Percentiles rank a stretch among this genome's conserved stretches.
phyloP scores from a whole-genome alignment of 2,113 vertebrate genomes.

The Dicentrarchus labrax region DNA sequence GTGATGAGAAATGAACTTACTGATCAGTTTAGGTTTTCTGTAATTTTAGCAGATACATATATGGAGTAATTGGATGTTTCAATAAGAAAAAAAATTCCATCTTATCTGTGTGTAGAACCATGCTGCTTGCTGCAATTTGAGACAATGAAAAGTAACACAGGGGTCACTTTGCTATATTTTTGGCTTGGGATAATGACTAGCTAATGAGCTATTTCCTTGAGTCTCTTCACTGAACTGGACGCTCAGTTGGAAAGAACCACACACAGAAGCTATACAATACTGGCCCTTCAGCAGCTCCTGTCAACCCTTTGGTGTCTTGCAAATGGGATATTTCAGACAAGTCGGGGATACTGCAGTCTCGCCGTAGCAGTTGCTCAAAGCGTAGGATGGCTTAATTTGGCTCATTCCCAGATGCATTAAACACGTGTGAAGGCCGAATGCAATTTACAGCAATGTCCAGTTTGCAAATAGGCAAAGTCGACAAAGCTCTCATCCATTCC shows the following conservation, averaged over 20 bases:
- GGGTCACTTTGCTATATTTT: background rate
- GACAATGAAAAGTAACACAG: background rate
- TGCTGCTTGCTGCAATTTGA: background rate
- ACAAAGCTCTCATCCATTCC: constrained; percentile 3
- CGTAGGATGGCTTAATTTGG: constrained; percentile 2
- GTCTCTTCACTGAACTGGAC: background rate
- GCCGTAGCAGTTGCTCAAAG: background rate
- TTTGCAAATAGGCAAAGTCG: constrained; percentile 39
- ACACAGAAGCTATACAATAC: background rate
- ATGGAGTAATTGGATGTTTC: background rate
- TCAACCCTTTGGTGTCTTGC: background rate
- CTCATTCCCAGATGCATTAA: constrained; percentile 1
- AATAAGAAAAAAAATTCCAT: background rate
- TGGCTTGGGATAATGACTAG: background rate
- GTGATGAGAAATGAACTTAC: background rate
- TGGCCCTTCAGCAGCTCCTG: constrained; percentile 7
- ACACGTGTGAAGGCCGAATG: background rate
- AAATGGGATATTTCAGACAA: constrained; percentile 15
- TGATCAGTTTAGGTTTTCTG: background rate
- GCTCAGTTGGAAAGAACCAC: background rate
- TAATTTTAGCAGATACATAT: background rate
- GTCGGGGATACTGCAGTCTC: background rate
- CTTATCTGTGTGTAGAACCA: background rate
- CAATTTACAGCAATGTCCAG: constrained; percentile 30
- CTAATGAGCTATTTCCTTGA: constrained; percentile 16